Evolutionary conservation across 1,140 invertebrate genomes (phyloP).

Genomic region (Antheraea pernyi): DNA sequence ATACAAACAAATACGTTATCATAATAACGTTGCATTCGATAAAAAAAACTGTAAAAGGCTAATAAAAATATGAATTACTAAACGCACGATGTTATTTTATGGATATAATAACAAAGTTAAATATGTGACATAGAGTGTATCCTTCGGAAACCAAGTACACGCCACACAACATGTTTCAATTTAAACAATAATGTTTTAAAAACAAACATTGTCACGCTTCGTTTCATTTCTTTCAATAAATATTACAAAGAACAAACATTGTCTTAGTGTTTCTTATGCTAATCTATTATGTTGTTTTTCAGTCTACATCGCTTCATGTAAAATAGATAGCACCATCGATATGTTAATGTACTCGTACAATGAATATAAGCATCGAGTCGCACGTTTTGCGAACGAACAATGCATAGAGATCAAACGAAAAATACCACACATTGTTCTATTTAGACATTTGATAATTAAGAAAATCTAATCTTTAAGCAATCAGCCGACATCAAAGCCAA

Average conservation of each 20-base stretch:
- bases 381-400: background rate
- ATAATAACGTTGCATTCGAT: background rate
- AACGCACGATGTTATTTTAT: background rate
- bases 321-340: too few species aligned
- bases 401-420: background rate
- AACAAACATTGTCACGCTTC: background rate
- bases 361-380: background rate
- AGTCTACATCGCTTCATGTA: too few species aligned
- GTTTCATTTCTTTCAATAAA: background rate
- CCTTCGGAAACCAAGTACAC: background rate
- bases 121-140: background rate
- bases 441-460: background rate
- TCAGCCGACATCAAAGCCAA: background rate
- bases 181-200: background rate
- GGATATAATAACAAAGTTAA: background rate
- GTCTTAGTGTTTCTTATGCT: too few species aligned
- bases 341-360: too few species aligned
- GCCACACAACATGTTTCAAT: background rate
- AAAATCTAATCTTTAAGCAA: background rate
- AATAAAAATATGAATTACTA: background rate
- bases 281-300: too few species aligned
- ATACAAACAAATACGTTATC: background rate
- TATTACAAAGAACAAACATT: too few species aligned
- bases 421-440: background rate
- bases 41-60: background rate